Evolutionary conservation across 2,797 vertebrate genomes (phyloP).

Genomic region (Siniperca undulata): DNA sequence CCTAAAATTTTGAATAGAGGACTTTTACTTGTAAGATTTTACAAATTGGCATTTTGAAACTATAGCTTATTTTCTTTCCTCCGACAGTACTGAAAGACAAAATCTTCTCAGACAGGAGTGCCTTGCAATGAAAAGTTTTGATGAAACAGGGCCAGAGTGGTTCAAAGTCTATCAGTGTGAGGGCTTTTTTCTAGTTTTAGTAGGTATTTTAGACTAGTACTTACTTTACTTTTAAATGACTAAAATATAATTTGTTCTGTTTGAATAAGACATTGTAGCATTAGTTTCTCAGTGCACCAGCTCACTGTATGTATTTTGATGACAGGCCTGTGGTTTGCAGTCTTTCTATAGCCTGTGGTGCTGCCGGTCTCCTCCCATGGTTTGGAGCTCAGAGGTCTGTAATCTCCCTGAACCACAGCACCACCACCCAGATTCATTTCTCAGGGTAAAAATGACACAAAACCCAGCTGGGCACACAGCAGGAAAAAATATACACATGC

Average conservation of each 20-base stretch:
- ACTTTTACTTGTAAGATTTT: neutral
- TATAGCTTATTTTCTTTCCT: neutral
- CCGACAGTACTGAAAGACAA: neutral
- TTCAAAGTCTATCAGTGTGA: neutral
- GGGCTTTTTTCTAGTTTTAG: neutral
- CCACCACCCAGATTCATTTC: conserved; percentile 74
- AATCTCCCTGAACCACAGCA: conserved; percentile 76
- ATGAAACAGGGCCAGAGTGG: conserved; percentile 10
- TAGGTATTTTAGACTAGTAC: neutral
- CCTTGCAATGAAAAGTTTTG: neutral
- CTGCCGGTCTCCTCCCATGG: conserved; percentile 78
- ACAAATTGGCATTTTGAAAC: neutral
- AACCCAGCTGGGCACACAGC: conserved; percentile 51
- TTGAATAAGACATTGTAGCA: neutral
- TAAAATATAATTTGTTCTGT: neutral
- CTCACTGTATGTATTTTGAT: conserved; percentile 63
- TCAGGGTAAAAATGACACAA: conserved; percentile 62
- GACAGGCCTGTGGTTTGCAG: conserved; percentile 72
- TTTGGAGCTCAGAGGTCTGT: conserved; percentile 72
- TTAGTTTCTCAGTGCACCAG: conserved; percentile 21
- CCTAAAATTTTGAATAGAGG: neutral
- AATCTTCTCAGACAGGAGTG: conserved; percentile 2
- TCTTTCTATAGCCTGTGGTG: conserved; percentile 78
- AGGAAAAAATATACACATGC: conserved; percentile 38
- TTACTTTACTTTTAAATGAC: neutral